Evolutionary conservation across 2,797 vertebrate genomes (phyloP), one percentile per base, ranked within the genome.

Genomic region (Enteromius thamalakanensis): DNA sequence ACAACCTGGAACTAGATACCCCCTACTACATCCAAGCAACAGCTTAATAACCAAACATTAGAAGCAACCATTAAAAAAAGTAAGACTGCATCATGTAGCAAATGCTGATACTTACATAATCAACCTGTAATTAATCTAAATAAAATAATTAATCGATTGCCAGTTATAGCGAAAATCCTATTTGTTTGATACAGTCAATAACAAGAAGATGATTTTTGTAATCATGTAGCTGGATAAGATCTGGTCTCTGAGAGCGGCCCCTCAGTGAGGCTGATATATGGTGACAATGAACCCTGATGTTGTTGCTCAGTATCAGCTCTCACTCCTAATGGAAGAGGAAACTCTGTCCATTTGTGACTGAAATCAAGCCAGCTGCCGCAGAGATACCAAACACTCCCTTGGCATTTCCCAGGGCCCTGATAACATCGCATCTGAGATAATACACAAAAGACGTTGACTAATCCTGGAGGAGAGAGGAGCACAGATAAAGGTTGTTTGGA

Each of bases 401-500:
- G 15, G 80, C 80, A 72, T 67, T 62, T 82, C 60, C 29, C 58
- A 40, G 32, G 29, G 68, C 26, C 37, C 49, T 42, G 84, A 85
- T 85, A 85, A 71, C 74, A 81, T 81, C 79, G 17, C 79, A 51
- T 76, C 45, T 65, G 45, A 76, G 79, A 76, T 82, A 82, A 78
- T 47, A 86, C 80, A 78, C 81, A 79, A 82, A 82, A 81, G 74
- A 76, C 49, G 53, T 53, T 68, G 75, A 71, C 76, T 82, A 74
- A 82, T 86, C 68, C 75, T 70, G 67, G 40, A 77, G 74, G 75
- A 78, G 62, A 68, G 80, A 53, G 19, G 17, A 53, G 62, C 45
- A 15, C 32, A 82, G 81, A 82, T 82, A 82, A 82, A 82, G 72
- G 47, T 53, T 82, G 81, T 82, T 82, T 82, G 72, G 72, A 82